Percentiles rank a stretch among this genome's conserved stretches.
Conservation (phyloP, 2,888 invertebrate species). For the Selenia dentaria region DNA sequence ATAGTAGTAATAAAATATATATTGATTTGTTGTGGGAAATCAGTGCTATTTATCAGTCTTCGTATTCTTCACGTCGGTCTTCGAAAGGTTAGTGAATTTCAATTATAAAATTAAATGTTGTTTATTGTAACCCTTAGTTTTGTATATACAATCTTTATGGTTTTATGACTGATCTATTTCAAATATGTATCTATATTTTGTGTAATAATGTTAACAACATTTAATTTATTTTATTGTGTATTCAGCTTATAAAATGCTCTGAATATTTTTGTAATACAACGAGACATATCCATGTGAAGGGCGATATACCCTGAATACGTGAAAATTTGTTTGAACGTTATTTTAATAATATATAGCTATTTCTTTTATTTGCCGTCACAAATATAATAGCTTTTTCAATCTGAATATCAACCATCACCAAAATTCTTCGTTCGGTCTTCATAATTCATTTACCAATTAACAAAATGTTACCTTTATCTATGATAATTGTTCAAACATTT, state of each 20-base stretch:
- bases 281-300: conserved; percentile 50
- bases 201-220: conserved; percentile 21
- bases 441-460: no score
- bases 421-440: no score
- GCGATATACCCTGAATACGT: conserved; percentile 11
- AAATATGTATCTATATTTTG: no score
- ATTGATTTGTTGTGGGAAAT: conserved; percentile 32
- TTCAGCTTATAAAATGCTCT: conserved; percentile 23
- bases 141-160: no score
- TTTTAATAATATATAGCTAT: no score
- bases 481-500: conserved; percentile 10
- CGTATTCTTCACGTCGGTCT: conserved; percentile 6
- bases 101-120: conserved; percentile 29
- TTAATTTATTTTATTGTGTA: conserved; percentile 17
- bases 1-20: no score
- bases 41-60: conserved; percentile 4
- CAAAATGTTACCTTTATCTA: no score
- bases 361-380: no score
- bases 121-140: background rate
- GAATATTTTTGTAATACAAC: conserved; percentile 6
- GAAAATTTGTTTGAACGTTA: conserved; percentile 20
- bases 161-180: no score
- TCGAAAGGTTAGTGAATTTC: conserved; percentile 29
- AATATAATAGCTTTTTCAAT: no score
- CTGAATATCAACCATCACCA: no score